Evolutionary conservation across 2,113 vertebrate species (phyloP).

Genomic region (Ailurus styani): DNA sequence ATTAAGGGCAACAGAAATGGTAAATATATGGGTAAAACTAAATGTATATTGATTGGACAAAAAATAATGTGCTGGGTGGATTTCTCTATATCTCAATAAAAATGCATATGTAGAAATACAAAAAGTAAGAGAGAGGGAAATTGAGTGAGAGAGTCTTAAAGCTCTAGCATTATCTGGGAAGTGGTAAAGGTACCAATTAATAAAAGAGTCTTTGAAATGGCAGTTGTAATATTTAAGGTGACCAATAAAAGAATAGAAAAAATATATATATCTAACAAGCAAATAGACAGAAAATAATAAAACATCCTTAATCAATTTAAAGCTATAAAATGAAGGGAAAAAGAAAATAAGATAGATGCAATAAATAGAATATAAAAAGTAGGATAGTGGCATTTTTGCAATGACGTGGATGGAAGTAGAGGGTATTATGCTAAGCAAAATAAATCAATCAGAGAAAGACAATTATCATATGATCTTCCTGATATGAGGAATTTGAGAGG

Average conservation of each 20-base stretch:
- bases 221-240: not conserved
- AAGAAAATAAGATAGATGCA: not conserved
- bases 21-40: not conserved
- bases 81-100: not conserved
- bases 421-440: no score
- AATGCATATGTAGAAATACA: not conserved
- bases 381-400: not conserved
- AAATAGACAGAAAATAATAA: not conserved
- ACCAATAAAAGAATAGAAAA: not conserved
- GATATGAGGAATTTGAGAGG: no score
- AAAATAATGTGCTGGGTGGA: not conserved
- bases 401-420: no score
- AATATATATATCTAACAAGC: not conserved
- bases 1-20: not conserved
- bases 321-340: not conserved
- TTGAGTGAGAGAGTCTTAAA: not conserved
- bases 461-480: no score
- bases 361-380: not conserved
- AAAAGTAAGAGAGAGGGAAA: not conserved
- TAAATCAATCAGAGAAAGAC: no score
- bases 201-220: not conserved
- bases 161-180: not conserved
- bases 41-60: not conserved
- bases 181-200: not conserved
- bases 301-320: not conserved